A percentile compares a stretch with the other conserved stretches of the same genome.
phyloP scores from a whole-genome alignment of 2,888 invertebrate species.

The Leptopilina drosophilae region DNA sequence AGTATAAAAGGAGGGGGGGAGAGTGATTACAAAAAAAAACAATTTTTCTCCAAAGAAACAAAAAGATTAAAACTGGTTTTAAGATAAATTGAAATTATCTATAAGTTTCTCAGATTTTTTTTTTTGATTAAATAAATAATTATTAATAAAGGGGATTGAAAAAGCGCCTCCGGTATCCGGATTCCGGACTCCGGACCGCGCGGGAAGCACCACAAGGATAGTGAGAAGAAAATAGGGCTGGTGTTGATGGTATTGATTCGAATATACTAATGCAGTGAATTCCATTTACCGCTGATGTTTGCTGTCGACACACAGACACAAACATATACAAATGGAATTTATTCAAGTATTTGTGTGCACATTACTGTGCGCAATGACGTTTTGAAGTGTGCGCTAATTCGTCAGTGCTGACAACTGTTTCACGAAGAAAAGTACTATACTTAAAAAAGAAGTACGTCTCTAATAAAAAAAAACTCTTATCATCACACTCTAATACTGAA shows the following conservation, averaged over 20 bases:
- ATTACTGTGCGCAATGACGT: not conserved
- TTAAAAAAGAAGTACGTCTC: too few species aligned
- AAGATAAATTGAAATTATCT: too few species aligned
- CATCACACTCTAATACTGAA: too few species aligned
- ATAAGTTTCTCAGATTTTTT: not conserved
- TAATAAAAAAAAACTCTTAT: too few species aligned
- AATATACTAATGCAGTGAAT: not conserved
- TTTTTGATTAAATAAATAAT: not conserved
- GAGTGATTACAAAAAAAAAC: not conserved
- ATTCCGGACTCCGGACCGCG: slow-evolving; percentile 7
- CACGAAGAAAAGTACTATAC: not conserved
- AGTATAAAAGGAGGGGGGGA: too few species aligned
- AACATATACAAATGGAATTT: not conserved
- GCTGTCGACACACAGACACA: not conserved
- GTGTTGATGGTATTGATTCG: slow-evolving; percentile 14
- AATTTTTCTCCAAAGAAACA: not conserved
- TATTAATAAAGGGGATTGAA: not conserved
- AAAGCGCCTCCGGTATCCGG: slow-evolving; percentile 8
- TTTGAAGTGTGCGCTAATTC: not conserved
- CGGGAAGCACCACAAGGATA: slow-evolving; percentile 25
- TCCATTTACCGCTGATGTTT: not conserved
- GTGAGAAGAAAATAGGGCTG: not conserved
- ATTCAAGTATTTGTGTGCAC: not conserved
- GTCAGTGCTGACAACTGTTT: slow-evolving; percentile 1
- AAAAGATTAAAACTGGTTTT: slow-evolving; percentile 3